A percentile compares a stretch with the other conserved stretches of the same genome.
These are phyloP conservation scores for Drosophila virilis DNA, from an alignment of 1,140 invertebrate species.

Conservation along the genomic window DNA sequence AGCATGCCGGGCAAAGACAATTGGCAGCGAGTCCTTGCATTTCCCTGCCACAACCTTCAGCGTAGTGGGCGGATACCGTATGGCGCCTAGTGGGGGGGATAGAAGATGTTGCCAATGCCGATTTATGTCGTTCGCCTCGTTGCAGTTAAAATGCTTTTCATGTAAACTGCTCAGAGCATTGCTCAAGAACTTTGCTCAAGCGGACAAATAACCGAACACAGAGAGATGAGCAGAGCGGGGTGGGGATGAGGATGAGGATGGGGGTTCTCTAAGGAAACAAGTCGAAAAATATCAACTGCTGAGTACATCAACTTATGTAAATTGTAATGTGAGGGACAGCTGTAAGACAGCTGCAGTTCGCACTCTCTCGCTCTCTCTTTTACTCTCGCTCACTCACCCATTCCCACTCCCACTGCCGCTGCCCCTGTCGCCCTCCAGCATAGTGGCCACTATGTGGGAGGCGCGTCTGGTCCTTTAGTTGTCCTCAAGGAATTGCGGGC, in stretches of 20 bases:
- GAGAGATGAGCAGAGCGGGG: conserved; percentile 27
- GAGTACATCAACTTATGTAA: conserved; percentile 64
- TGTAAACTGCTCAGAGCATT: conserved; percentile 53
- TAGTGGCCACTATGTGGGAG: conserved; percentile 50
- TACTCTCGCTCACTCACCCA: too few relatives aligned
- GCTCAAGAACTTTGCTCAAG: conserved; percentile 53
- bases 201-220: conserved; percentile 67
- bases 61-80: not conserved
- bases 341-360: conserved; percentile 5
- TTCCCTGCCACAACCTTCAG: conserved; percentile 13
- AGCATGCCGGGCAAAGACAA: conserved; percentile 47
- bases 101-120: conserved; percentile 34
- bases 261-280: conserved; percentile 34
- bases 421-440: not conserved
- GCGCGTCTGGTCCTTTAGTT: conserved; percentile 51
- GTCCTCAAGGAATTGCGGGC: conserved; percentile 73
- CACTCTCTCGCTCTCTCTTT: not conserved
- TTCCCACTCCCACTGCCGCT: not conserved
- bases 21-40: conserved; percentile 50
- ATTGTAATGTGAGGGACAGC: conserved; percentile 55
- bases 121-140: conserved; percentile 47
- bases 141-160: conserved; percentile 77
- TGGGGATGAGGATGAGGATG: conserved; percentile 7
- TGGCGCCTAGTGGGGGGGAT: not conserved
- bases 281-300: conserved; percentile 75